phyloP scores from a whole-genome alignment of 2,797 vertebrate genomes.

The Ceryle rudis region DNA sequence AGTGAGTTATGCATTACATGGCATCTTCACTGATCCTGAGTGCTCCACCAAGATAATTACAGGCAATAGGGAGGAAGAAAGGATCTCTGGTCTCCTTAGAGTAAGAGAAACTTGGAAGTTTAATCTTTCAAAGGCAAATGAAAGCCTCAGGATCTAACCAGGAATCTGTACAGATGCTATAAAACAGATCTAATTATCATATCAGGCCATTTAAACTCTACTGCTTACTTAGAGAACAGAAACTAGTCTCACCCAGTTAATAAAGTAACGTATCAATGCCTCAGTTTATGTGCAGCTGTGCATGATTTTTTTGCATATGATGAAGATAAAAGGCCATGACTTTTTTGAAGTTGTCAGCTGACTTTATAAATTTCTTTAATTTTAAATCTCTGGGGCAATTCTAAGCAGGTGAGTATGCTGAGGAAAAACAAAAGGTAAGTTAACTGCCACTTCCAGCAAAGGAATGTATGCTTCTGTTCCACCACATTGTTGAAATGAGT shows the following conservation, averaged over 20 bases:
- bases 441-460: neutral
- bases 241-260: neutral
- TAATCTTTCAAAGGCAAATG: neutral
- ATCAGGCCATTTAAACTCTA: neutral
- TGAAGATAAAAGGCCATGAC: neutral
- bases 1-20: accelerated
- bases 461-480: neutral
- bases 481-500: neutral
- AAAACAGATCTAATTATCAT: neutral
- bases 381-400: neutral
- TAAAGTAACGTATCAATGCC: neutral
- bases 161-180: neutral
- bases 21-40: neutral
- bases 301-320: neutral
- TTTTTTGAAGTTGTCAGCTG: neutral
- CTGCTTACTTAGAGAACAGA: neutral
- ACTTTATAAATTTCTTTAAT: neutral
- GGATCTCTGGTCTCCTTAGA: neutral
- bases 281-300: neutral
- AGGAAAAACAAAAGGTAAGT: slow-evolving; percentile 40
- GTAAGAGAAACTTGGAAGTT: neutral
- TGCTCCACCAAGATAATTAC: neutral
- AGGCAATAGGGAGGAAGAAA: neutral
- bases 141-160: neutral
- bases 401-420: neutral